A percentile compares a stretch with the other conserved stretches of the same genome.
Evolutionary conservation across 1,140 invertebrate genomes (phyloP).

Genomic region (Drosophila biarmipes): DNA sequence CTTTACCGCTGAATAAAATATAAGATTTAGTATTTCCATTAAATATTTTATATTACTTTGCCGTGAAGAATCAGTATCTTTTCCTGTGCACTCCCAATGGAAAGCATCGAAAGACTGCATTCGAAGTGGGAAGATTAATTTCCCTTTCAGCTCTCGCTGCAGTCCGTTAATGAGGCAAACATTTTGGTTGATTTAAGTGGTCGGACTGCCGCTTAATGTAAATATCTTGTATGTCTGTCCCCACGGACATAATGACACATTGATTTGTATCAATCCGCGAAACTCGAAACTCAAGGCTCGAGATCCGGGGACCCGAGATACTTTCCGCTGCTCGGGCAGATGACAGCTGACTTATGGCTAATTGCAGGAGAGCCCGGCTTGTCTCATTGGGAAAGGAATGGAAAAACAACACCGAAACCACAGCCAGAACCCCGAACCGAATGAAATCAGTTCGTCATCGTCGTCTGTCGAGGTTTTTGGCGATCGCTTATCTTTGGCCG

Average conservation of each 20-base stretch:
- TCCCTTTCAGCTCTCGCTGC: conserved; percentile 36
- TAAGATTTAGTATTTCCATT: too few species aligned
- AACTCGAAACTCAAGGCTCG: conserved; percentile 38
- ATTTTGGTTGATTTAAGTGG: conserved; percentile 66
- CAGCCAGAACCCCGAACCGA: conserved; percentile 14
- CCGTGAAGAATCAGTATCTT: neutral
- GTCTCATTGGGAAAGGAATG: conserved; percentile 9
- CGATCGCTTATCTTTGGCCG: conserved; percentile 73
- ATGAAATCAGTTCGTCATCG: conserved; percentile 79
- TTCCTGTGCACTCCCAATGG: conserved; percentile 10
- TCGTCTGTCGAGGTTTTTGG: conserved; percentile 37
- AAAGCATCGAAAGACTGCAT: conserved; percentile 44
- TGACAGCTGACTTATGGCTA: conserved; percentile 82
- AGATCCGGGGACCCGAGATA: conserved; percentile 49
- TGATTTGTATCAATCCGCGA: conserved; percentile 77
- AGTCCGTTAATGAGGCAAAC: conserved; percentile 59
- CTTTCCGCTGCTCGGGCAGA: conserved; percentile 38
- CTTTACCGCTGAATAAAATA: too few species aligned
- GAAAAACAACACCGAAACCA: conserved; percentile 15
- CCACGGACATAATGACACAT: conserved; percentile 55
- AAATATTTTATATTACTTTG: too few species aligned
- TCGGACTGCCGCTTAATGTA: conserved; percentile 67
- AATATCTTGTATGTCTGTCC: conserved; percentile 69
- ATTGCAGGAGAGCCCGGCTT: conserved; percentile 57
- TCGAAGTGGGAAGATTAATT: conserved; percentile 53